Evolutionary conservation across 2,797 vertebrate genomes (phyloP).

Genomic region (Gastrophryne carolinensis): DNA sequence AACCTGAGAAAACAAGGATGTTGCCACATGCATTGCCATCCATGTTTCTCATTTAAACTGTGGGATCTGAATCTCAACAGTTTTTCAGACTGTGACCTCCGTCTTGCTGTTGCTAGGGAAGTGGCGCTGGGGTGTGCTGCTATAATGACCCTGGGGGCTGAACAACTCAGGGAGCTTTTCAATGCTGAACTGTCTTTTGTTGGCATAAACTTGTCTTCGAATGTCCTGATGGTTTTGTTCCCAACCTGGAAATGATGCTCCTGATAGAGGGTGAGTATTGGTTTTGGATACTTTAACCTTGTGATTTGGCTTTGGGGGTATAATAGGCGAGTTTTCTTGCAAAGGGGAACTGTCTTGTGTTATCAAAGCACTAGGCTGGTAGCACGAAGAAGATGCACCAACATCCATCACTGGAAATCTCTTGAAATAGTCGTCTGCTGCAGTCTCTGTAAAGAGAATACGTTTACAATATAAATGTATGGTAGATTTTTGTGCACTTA

Average conservation of each 20-base stretch:
- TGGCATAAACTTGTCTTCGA: slow-evolving; percentile 70
- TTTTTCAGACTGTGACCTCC: slow-evolving; percentile 86
- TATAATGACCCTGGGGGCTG: slow-evolving; percentile 71
- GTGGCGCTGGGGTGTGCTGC: slow-evolving; percentile 73
- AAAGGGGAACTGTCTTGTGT: slow-evolving; percentile 75
- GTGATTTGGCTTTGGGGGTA: slow-evolving; percentile 74
- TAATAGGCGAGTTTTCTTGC: slow-evolving; percentile 76
- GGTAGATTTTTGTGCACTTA: no score
- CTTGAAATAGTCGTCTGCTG: slow-evolving; percentile 82
- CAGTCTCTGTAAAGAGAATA: slow-evolving; percentile 67
- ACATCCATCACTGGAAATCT: slow-evolving; percentile 77
- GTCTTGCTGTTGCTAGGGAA: slow-evolving; percentile 95
- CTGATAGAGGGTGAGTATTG: slow-evolving; percentile 71
- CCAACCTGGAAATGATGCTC: slow-evolving; percentile 70
- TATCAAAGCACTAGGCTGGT: slow-evolving; percentile 73
- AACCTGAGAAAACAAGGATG: not conserved
- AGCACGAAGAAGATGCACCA: slow-evolving; percentile 64
- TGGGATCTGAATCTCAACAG: not conserved
- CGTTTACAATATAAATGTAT: not conserved
- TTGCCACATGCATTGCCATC: not conserved
- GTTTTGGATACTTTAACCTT: slow-evolving; percentile 81
- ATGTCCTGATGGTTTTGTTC: slow-evolving; percentile 61
- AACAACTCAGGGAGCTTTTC: slow-evolving; percentile 86
- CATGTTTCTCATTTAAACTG: not conserved
- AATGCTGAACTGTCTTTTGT: slow-evolving; percentile 81